Evolutionary conservation across 2,797 vertebrate genomes (phyloP).

Genomic region (Parotocinclus haroldoi): DNA sequence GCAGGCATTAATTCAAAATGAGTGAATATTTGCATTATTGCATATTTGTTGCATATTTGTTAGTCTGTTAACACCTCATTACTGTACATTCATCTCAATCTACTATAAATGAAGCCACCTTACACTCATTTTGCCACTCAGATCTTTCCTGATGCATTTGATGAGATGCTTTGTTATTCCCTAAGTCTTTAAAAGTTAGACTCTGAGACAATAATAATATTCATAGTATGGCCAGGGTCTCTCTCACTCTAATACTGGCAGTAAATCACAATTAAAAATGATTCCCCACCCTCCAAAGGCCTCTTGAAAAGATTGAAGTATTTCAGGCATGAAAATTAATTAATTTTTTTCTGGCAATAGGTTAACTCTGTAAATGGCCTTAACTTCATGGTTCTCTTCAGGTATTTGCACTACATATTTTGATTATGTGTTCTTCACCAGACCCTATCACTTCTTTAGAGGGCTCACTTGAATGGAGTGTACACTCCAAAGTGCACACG

Average conservation of each 20-base stretch:
- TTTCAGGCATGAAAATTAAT: neutral
- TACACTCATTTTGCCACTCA: slow-evolving; percentile 16
- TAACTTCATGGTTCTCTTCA: slow-evolving; percentile 19
- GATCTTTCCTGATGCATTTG: slow-evolving; percentile 19
- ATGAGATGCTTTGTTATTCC: slow-evolving; percentile 28
- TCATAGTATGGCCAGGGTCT: slow-evolving; percentile 33
- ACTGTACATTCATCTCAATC: slow-evolving; percentile 4
- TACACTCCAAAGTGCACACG: slow-evolving; percentile 26
- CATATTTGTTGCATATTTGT: too few species aligned
- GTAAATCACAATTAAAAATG: slow-evolving; percentile 19
- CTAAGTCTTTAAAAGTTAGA: slow-evolving; percentile 33
- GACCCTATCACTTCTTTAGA: slow-evolving; percentile 23
- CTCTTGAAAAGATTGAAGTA: slow-evolving; percentile 18
- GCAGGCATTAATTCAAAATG: too few species aligned
- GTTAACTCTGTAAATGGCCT: slow-evolving; percentile 20
- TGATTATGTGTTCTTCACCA: slow-evolving; percentile 17
- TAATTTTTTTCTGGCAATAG: slow-evolving; percentile 3
- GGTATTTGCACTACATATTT: neutral
- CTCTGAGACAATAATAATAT: slow-evolving; percentile 43
- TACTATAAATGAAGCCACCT: slow-evolving; percentile 8
- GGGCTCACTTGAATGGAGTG: slow-evolving; percentile 27
- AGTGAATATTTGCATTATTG: neutral
- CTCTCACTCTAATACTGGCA: neutral
- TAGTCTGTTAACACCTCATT: neutral
- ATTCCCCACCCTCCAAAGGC: neutral